These are phyloP conservation scores for Parotocinclus haroldoi DNA, from an alignment of 2,797 vertebrate species.

Conservation along the genomic window DNA sequence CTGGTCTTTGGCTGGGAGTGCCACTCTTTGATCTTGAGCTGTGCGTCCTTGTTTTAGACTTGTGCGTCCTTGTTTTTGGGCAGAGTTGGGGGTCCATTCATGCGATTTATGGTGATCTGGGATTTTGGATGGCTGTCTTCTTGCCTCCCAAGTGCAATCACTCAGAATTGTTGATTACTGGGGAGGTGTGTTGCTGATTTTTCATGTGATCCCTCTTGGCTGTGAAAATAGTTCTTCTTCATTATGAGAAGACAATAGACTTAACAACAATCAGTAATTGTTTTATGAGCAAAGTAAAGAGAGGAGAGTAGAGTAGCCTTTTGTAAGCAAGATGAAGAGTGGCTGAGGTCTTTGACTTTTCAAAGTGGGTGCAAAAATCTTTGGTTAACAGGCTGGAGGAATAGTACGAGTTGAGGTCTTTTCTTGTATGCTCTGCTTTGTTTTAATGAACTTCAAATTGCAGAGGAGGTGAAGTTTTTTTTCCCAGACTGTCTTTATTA, in stretches of 20 bases:
- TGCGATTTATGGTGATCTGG: no score
- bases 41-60: no score
- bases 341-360: slow-evolving; percentile 3
- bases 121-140: no score
- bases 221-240: neutral
- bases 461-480: neutral
- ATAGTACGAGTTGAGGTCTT: neutral
- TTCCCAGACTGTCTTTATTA: neutral
- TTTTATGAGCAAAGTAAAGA: slow-evolving; percentile 2
- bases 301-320: neutral
- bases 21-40: no score
- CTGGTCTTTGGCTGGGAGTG: no score
- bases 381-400: neutral
- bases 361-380: neutral
- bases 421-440: neutral
- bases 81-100: no score
- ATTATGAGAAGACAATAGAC: slow-evolving; percentile 1
- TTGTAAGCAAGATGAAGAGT: neutral
- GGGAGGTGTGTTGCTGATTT: no score
- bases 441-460: slow-evolving; percentile 5
- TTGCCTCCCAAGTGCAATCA: no score
- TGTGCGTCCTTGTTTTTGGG: no score
- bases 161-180: no score
- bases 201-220: no score
- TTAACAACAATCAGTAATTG: neutral